These are phyloP conservation scores for Tanytarsus gracilentus DNA, from an alignment of 2,888 invertebrate species.

Conservation along the genomic window DNA sequence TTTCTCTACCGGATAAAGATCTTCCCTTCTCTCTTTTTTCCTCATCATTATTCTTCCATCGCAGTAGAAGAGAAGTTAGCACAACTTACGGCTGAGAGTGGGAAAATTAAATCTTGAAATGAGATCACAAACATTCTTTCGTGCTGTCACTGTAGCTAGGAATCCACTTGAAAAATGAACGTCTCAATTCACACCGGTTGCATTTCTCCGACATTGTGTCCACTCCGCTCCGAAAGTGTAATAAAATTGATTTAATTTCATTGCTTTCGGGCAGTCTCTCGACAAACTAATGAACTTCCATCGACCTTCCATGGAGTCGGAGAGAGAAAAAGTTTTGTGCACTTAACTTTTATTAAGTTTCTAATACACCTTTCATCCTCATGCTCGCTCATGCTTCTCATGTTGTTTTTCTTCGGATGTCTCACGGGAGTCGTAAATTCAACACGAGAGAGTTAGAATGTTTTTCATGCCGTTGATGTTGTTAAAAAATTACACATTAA, in stretches of 20 bases:
- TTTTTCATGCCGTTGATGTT: not conserved
- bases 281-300: constrained; percentile 23
- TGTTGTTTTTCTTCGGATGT: not conserved
- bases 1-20: not conserved
- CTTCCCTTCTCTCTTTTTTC: not conserved
- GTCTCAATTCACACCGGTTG: constrained; percentile 28
- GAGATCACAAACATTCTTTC: not conserved
- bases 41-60: not conserved
- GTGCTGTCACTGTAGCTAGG: not conserved
- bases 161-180: constrained; percentile 18
- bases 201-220: constrained; percentile 19
- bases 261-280: constrained; percentile 6
- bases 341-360: constrained; percentile 14
- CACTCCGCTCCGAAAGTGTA: constrained; percentile 4
- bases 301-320: not conserved
- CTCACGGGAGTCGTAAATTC: constrained; percentile 20
- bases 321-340: not conserved
- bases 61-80: too few species aligned
- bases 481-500: constrained; percentile 28
- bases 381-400: not conserved
- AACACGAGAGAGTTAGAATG: not conserved
- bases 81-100: not conserved
- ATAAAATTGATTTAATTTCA: constrained; percentile 28
- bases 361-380: not conserved
- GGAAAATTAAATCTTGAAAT: constrained; percentile 18